Conservation (phyloP, 2,113 vertebrate genomes). For the Ornithorhynchus anatinus region DNA sequence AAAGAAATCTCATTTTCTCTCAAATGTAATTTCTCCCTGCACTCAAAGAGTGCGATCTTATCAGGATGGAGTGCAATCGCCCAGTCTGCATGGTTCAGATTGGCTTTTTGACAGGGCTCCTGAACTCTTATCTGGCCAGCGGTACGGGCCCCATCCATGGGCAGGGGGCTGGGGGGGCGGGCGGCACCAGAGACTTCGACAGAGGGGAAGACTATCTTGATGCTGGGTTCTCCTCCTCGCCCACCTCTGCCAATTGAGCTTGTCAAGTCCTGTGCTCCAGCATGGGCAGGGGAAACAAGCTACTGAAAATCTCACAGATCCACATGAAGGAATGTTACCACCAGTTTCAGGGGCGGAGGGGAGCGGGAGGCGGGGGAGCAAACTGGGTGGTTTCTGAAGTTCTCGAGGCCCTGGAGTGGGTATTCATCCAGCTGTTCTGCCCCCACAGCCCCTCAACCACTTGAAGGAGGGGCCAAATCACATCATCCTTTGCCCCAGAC, state of each 20-base stretch:
- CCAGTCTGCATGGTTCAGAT: slow-evolving; percentile 33
- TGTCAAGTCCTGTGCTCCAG: neutral
- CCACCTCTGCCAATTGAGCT: neutral
- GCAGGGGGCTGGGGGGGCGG: neutral
- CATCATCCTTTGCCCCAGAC: neutral
- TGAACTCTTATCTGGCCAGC: neutral
- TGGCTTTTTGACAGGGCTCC: slow-evolving; percentile 4
- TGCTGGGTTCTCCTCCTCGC: neutral
- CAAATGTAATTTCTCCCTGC: slow-evolving; percentile 35
- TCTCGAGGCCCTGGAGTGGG: neutral
- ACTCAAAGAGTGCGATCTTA: neutral
- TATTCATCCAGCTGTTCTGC: neutral
- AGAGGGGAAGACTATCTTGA: fast-evolving
- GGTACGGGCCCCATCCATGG: neutral
- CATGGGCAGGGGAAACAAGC: neutral
- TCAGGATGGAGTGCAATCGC: slow-evolving; percentile 26
- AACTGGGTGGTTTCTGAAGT: neutral
- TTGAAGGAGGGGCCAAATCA: neutral
- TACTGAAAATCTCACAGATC: neutral
- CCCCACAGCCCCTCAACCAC: neutral
- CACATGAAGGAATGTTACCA: neutral
- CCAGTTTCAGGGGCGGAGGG: neutral
- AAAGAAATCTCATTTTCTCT: slow-evolving; percentile 38
- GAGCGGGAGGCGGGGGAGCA: too few relatives aligned
- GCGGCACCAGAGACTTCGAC: neutral